Percentiles rank a stretch among this genome's conserved stretches.
These are phyloP conservation scores for Heliconius charithonia DNA, from an alignment of 2,888 invertebrate genomes.

Conservation along the genomic window DNA sequence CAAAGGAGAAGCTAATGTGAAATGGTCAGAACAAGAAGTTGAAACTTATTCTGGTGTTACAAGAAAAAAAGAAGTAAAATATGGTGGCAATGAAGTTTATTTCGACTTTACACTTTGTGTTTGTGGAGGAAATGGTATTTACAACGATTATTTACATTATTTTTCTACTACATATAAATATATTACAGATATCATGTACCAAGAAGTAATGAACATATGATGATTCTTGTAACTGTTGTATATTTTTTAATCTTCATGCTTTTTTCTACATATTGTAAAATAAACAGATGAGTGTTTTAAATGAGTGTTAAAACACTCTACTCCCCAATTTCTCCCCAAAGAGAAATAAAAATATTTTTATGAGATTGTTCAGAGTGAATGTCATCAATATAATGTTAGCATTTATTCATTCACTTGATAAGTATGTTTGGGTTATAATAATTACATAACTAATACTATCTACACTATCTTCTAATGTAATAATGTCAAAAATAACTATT, in stretches of 20 bases:
- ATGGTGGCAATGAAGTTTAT: constrained; percentile 62
- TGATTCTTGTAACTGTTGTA: neutral
- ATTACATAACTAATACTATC: no score
- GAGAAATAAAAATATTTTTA: no score
- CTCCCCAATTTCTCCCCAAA: no score
- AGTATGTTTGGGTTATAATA: no score
- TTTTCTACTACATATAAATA: neutral
- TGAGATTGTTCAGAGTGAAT: no score
- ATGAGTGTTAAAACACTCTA: no score
- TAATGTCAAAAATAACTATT: no score
- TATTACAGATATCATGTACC: neutral
- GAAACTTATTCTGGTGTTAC: constrained; percentile 54
- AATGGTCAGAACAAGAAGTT: constrained; percentile 62
- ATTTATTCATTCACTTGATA: no score
- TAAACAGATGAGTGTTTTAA: no score
- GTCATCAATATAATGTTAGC: no score
- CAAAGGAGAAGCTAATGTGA: constrained; percentile 62
- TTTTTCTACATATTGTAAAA: no score
- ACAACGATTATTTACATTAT: neutral
- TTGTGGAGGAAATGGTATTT: constrained; percentile 60
- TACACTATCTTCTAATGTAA: no score
- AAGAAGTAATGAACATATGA: neutral
- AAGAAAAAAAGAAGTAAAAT: constrained; percentile 53
- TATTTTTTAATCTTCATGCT: neutral
- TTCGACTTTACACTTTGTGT: constrained; percentile 59